Conservation (phyloP, 2,113 vertebrate genomes). For the Urocolius indicus region DNA sequence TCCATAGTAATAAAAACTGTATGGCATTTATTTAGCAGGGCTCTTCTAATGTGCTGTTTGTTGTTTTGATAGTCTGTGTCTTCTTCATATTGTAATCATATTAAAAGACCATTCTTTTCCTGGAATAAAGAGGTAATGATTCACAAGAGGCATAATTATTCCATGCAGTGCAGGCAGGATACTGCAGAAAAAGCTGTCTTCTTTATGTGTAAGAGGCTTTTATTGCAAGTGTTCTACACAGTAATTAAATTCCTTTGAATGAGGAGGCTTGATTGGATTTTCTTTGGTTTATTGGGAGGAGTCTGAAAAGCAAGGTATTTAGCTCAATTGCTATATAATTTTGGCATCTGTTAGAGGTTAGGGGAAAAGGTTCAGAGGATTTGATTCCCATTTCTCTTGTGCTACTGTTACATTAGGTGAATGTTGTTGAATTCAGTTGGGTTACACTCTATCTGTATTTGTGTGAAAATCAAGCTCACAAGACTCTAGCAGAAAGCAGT, state of each 20-base stretch:
- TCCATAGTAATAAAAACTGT: constrained; percentile 19
- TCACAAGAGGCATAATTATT: constrained; percentile 57
- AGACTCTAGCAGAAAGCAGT: constrained; percentile 18
- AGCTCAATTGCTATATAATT: constrained; percentile 28
- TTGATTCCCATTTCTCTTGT: constrained; percentile 8
- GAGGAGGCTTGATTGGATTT: constrained; percentile 47
- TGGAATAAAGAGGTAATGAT: constrained; percentile 53
- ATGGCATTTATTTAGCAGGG: neutral
- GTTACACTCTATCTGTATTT: neutral
- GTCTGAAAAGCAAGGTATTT: constrained; percentile 40
- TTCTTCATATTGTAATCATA: constrained; percentile 10
- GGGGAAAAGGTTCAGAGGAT: neutral
- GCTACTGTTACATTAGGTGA: neutral
- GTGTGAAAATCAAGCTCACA: constrained; percentile 16
- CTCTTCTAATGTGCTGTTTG: neutral
- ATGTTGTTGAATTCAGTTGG: neutral
- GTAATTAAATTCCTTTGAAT: constrained; percentile 51
- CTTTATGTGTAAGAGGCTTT: constrained; percentile 58
- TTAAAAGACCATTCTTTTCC: constrained; percentile 54
- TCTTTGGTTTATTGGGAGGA: constrained; percentile 49
- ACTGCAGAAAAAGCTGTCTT: constrained; percentile 25
- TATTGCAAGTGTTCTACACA: constrained; percentile 65
- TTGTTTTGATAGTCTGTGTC: constrained; percentile 7
- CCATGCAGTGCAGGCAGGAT: neutral
- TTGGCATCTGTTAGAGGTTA: constrained; percentile 45